These are phyloP conservation scores for Vultur gryphus DNA, from an alignment of 2,797 vertebrate species.

Conservation along the genomic window DNA sequence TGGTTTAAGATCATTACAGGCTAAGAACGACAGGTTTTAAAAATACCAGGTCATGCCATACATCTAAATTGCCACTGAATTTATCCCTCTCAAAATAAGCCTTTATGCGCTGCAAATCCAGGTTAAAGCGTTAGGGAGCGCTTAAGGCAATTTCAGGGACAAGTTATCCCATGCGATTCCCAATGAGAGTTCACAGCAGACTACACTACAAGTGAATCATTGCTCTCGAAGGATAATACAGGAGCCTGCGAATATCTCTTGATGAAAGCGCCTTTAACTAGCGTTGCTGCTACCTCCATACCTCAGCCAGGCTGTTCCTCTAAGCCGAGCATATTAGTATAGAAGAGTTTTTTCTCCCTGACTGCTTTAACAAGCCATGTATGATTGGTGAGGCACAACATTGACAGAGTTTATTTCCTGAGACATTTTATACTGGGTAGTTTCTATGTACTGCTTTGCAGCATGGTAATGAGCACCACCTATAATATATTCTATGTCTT, in stretches of 20 bases:
- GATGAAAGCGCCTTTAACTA: background rate
- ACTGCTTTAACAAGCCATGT: background rate
- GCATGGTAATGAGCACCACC: background rate
- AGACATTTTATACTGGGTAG: background rate
- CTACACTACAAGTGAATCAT: accelerated
- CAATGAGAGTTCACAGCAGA: background rate
- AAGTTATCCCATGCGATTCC: background rate
- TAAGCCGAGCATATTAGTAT: accelerated
- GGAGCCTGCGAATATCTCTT: background rate
- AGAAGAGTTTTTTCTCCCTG: accelerated
- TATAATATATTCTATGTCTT: background rate
- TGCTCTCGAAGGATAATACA: background rate
- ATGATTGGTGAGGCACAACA: background rate
- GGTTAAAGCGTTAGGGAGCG: background rate
- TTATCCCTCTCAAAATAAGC: background rate
- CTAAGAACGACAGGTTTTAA: background rate
- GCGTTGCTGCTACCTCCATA: background rate
- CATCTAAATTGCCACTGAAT: background rate
- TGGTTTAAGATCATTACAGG: background rate
- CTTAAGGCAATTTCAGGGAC: background rate
- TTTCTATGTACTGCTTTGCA: background rate
- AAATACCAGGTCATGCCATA: background rate
- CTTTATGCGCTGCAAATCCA: background rate
- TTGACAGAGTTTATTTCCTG: background rate
- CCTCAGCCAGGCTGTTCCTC: background rate